Conservation (phyloP, 2,888 invertebrate species). For the Sinelater perroti region DNA sequence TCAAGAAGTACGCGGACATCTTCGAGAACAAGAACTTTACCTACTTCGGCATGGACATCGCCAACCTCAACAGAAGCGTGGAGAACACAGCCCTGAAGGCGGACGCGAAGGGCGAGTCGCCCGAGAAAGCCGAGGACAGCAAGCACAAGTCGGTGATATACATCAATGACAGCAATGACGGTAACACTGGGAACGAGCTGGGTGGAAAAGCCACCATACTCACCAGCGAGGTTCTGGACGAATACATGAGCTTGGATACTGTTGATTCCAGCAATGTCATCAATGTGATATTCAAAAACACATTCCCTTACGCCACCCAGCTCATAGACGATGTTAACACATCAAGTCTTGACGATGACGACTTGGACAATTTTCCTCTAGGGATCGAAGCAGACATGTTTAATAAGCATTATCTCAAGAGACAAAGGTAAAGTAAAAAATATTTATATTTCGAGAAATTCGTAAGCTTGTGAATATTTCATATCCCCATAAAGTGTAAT, state of each 20-base stretch:
- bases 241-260: constrained; percentile 53
- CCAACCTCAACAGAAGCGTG: constrained; percentile 50
- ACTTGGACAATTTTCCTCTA: constrained; percentile 57
- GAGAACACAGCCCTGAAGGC: background rate
- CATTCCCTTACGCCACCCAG: constrained; percentile 56
- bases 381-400: constrained; percentile 58
- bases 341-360: constrained; percentile 48
- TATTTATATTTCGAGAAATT: no score
- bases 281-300: constrained; percentile 57
- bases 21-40: constrained; percentile 63
- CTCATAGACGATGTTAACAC: constrained; percentile 55
- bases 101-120: constrained; percentile 7
- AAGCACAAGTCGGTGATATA: constrained; percentile 59
- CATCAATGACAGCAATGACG: constrained; percentile 48
- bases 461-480: no score
- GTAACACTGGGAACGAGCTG: constrained; percentile 28
- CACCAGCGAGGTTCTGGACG: constrained; percentile 55
- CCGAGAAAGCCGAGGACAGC: constrained; percentile 37
- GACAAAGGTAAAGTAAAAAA: constrained; percentile 39
- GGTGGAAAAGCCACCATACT: constrained; percentile 44
- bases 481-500: no score
- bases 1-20: constrained; percentile 54
- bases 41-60: constrained; percentile 66
- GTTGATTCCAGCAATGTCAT: constrained; percentile 53
- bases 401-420: constrained; percentile 46